Conservation (phyloP, 2,113 vertebrate species). For the Laterallus jamaicensis region DNA sequence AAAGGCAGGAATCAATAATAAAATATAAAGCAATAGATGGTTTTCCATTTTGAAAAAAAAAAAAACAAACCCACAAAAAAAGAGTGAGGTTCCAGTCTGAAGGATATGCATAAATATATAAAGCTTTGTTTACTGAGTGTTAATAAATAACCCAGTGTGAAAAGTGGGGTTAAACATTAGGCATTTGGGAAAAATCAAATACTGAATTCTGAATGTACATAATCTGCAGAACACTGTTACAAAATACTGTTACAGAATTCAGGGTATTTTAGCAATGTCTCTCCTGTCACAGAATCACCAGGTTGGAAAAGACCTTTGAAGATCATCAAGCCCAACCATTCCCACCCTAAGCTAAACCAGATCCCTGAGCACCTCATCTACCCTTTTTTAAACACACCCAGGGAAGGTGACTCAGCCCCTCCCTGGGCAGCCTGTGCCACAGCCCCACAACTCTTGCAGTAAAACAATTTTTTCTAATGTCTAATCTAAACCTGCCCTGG, state of each 20-base stretch:
- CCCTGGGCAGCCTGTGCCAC: too few relatives aligned
- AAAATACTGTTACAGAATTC: not conserved
- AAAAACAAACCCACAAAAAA: not conserved
- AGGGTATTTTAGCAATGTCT: not conserved
- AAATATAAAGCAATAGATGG: slow-evolving; percentile 26
- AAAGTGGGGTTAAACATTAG: slow-evolving; percentile 73
- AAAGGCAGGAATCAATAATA: slow-evolving; percentile 45
- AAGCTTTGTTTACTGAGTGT: slow-evolving; percentile 12
- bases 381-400: too few relatives aligned
- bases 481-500: too few relatives aligned
- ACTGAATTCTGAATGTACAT: not conserved
- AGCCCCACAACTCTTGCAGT: too few relatives aligned
- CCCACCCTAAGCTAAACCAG: too few relatives aligned
- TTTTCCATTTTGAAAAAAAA: slow-evolving; percentile 56
- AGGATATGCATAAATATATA: not conserved
- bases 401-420: too few relatives aligned
- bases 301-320: too few relatives aligned
- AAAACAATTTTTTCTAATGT: too few relatives aligned
- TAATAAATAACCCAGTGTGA: slow-evolving; percentile 55
- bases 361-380: too few relatives aligned
- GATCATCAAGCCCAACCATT: too few relatives aligned
- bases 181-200: slow-evolving; percentile 16
- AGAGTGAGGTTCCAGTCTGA: not conserved
- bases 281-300: not conserved
- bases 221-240: not conserved